Conservation (phyloP, 2,888 invertebrate species). For the Eueremaeus valkanovi region DNA sequence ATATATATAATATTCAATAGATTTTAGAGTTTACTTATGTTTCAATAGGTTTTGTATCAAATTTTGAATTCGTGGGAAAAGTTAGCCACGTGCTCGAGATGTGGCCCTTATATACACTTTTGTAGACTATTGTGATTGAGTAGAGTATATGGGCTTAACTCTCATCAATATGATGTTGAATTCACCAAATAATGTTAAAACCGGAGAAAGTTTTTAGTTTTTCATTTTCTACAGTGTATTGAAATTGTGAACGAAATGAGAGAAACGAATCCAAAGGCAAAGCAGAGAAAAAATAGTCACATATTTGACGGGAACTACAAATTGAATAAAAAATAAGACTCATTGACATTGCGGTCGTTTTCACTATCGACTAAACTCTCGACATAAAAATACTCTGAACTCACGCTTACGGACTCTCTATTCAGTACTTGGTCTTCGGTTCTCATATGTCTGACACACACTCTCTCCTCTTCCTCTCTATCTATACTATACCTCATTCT, state of each 20-base stretch:
- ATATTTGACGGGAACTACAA: neutral
- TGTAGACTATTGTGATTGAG: no score
- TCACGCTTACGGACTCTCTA: no score
- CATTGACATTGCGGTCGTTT: conserved; percentile 4
- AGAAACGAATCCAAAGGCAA: neutral
- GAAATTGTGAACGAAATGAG: no score
- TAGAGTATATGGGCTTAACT: no score
- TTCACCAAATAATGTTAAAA: no score
- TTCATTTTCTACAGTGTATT: no score
- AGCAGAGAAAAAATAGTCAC: neutral
- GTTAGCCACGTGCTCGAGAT: neutral
- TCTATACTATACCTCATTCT: neutral
- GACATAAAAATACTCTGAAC: no score
- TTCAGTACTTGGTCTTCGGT: no score
- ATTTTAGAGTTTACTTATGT: neutral
- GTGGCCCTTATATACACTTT: neutral
- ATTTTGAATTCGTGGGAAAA: conserved; percentile 11
- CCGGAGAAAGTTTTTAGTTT: no score
- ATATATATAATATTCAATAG: neutral
- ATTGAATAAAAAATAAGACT: neutral
- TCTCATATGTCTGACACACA: no score
- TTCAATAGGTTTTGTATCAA: conserved; percentile 6
- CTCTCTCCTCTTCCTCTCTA: neutral
- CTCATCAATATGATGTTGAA: no score
- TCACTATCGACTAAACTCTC: no score